Percentiles rank a stretch among this genome's conserved stretches.
phyloP scores from a whole-genome alignment of 2,888 invertebrate genomes.

The Leptinotarsa rubiginosa region DNA sequence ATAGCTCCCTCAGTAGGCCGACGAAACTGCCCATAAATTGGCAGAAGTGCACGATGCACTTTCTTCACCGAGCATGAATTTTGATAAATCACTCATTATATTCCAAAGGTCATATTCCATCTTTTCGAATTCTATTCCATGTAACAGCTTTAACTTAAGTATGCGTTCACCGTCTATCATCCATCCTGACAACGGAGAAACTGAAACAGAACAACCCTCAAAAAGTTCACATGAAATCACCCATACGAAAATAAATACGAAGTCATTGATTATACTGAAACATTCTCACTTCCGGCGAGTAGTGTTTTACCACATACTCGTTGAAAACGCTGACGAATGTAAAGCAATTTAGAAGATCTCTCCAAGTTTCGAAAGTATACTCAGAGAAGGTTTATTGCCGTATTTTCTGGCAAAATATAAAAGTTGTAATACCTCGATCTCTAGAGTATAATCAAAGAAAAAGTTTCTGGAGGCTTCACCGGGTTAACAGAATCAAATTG shows the following conservation, averaged over 20 bases:
- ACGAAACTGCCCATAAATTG: too few relatives aligned
- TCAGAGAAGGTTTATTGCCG: conserved; percentile 10
- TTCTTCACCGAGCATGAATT: too few relatives aligned
- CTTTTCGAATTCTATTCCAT: too few relatives aligned
- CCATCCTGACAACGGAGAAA: not conserved
- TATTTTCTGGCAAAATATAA: conserved; percentile 2
- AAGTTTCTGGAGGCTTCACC: conserved; percentile 3
- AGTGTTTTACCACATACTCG: conserved; percentile 6
- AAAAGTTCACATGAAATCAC: not conserved
- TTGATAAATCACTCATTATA: too few relatives aligned
- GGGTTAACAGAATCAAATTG: conserved; percentile 7
- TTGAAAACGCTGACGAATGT: not conserved
- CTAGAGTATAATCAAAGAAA: conserved; percentile 10
- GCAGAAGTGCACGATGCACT: too few relatives aligned
- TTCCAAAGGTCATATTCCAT: too few relatives aligned
- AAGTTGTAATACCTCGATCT: conserved; percentile 15
- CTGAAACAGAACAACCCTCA: not conserved
- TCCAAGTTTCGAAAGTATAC: conserved; percentile 7
- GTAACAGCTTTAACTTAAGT: too few relatives aligned
- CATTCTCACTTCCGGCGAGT: not conserved
- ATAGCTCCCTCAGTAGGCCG: too few relatives aligned
- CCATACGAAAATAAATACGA: not conserved
- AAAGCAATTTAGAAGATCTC: conserved; percentile 12
- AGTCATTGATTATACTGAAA: not conserved
- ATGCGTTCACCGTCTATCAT: not conserved